phyloP scores from a whole-genome alignment of 2,888 invertebrate genomes.

The Melipona bicolor region DNA sequence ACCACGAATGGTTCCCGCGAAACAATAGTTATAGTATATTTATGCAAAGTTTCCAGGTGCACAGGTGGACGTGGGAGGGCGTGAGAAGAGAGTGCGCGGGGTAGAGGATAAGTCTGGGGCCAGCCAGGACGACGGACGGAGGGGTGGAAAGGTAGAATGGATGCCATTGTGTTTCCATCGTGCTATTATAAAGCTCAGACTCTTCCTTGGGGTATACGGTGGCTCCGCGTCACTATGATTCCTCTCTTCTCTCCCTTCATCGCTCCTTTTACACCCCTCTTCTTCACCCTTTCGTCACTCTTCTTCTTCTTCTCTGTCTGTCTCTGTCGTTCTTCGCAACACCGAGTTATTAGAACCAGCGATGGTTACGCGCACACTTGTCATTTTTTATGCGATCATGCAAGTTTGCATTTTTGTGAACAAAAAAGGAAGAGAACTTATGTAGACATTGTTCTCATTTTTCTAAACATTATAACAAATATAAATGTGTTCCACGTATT shows the following conservation, averaged over 20 bases:
- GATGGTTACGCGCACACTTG: slow-evolving; percentile 25
- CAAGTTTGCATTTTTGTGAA: too few species aligned
- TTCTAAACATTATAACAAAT: too few species aligned
- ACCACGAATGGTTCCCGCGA: slow-evolving; percentile 69
- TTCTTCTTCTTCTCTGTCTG: not conserved
- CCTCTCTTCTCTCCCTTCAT: not conserved
- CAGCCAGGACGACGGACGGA: slow-evolving; percentile 42
- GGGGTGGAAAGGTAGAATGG: slow-evolving; percentile 62
- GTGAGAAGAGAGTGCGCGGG: slow-evolving; percentile 28
- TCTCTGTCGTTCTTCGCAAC: slow-evolving; percentile 28
- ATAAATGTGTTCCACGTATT: too few species aligned
- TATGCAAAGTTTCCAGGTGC: slow-evolving; percentile 80
- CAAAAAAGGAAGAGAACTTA: too few species aligned
- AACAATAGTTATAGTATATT: slow-evolving; percentile 83
- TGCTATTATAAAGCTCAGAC: slow-evolving; percentile 76
- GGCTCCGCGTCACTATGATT: not conserved
- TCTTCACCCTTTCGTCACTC: slow-evolving; percentile 10
- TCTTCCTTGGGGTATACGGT: slow-evolving; percentile 65
- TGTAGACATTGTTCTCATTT: too few species aligned
- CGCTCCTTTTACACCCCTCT: not conserved
- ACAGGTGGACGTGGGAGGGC: slow-evolving; percentile 61
- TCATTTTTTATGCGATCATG: too few species aligned
- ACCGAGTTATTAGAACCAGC: slow-evolving; percentile 42
- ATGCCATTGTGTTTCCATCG: slow-evolving; percentile 77
- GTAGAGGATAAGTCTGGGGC: slow-evolving; percentile 32